Conservation (phyloP, 2,113 vertebrate genomes). For the Urocitellus parryii region DNA sequence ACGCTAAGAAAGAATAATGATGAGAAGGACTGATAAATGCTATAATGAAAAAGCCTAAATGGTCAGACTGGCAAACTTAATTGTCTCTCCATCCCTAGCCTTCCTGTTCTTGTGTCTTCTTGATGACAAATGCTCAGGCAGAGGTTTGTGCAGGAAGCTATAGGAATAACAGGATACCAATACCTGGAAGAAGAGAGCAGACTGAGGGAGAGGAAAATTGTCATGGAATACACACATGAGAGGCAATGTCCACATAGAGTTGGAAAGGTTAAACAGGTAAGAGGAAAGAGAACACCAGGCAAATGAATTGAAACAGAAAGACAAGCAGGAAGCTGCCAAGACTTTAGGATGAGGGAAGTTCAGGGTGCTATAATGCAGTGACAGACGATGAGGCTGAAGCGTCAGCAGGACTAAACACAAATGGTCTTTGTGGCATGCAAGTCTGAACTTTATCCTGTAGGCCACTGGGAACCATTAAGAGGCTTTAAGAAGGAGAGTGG, state of each 20-base stretch:
- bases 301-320: background rate
- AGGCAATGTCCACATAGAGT: background rate
- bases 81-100: background rate
- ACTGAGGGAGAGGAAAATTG: background rate
- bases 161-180: background rate
- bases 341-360: background rate
- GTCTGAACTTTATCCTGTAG: background rate
- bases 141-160: background rate
- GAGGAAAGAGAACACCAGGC: background rate
- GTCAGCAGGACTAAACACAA: background rate
- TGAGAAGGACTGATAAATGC: background rate
- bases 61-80: background rate
- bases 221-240: background rate
- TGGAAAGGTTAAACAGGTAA: background rate
- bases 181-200: background rate
- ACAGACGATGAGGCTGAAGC: background rate
- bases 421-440: background rate
- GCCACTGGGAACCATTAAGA: background rate
- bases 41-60: slow-evolving; percentile 12
- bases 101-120: background rate
- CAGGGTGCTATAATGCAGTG: background rate
- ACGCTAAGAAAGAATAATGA: background rate
- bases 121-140: background rate
- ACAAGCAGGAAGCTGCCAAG: background rate
- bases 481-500: background rate